A percentile compares a stretch with the other conserved stretches of the same genome.
Evolutionary conservation across 92 coral and sea anemone species (phyloP).

Genomic region (Parazoanthus atlanticus): DNA sequence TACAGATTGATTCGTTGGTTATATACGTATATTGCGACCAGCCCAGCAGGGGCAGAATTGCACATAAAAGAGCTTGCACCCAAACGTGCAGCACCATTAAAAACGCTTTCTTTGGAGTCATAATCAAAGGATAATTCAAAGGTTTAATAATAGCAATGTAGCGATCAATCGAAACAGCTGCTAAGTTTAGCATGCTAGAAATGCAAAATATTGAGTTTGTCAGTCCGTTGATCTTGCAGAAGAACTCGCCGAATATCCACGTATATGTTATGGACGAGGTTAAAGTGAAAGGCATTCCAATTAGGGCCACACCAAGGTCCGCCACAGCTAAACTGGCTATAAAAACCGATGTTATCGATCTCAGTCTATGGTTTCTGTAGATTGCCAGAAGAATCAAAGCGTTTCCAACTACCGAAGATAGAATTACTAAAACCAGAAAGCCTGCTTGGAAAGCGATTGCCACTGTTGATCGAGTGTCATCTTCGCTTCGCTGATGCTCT

Average conservation of each 20-base stretch:
- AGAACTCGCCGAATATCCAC: slow-evolving; percentile 76
- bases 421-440: slow-evolving; percentile 65
- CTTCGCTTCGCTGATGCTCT: not conserved
- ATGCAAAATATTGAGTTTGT: slow-evolving; percentile 79
- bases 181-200: slow-evolving; percentile 82
- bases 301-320: slow-evolving; percentile 73
- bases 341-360: slow-evolving; percentile 76
- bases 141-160: slow-evolving; percentile 87
- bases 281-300: slow-evolving; percentile 88
- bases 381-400: slow-evolving; percentile 78
- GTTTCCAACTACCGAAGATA: slow-evolving; percentile 81
- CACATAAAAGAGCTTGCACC: slow-evolving; percentile 76
- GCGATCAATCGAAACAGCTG: slow-evolving; percentile 87
- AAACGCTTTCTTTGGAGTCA: slow-evolving; percentile 62
- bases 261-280: slow-evolving; percentile 76
- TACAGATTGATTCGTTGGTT: slow-evolving; percentile 83
- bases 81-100: slow-evolving; percentile 69
- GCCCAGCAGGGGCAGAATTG: slow-evolving; percentile 73
- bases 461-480: slow-evolving; percentile 61
- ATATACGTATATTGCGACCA: slow-evolving; percentile 84
- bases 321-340: slow-evolving; percentile 89
- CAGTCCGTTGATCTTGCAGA: slow-evolving; percentile 85
- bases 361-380: slow-evolving; percentile 66
- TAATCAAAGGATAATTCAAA: slow-evolving; percentile 69
- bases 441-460: slow-evolving; percentile 76